These are phyloP conservation scores for Sminthurinus signatus DNA, from an alignment of 1,140 invertebrate genomes.

Conservation along the genomic window DNA sequence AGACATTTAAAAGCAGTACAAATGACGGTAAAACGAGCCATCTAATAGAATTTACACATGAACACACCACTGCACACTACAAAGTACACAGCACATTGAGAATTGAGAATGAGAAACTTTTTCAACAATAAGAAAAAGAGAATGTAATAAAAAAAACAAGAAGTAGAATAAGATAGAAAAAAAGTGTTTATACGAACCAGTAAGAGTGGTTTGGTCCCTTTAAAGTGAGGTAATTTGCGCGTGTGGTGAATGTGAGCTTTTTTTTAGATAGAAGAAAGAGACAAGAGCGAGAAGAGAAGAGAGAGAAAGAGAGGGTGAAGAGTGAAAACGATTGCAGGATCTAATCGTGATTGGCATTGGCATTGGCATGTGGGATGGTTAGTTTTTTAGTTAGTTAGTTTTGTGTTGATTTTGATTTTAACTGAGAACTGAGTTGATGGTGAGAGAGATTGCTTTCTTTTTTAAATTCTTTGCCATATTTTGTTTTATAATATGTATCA, in stretches of 20 bases:
- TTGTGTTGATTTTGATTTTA: too few relatives aligned
- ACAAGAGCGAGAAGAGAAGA: slow-evolving; percentile 12
- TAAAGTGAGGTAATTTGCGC: slow-evolving; percentile 19
- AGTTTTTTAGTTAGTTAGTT: too few relatives aligned
- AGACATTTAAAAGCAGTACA: not conserved
- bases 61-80: too few relatives aligned
- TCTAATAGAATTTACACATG: too few relatives aligned
- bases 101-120: too few relatives aligned
- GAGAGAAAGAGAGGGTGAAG: not conserved
- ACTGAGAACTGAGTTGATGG: too few relatives aligned
- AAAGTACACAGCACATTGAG: too few relatives aligned
- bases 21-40: not conserved
- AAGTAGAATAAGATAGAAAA: slow-evolving; percentile 17
- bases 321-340: slow-evolving; percentile 3
- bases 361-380: too few relatives aligned
- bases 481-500: too few relatives aligned
- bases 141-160: not conserved
- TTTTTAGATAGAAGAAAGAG: slow-evolving; percentile 11
- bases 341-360: too few relatives aligned
- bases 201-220: slow-evolving; percentile 29
- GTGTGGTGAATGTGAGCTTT: slow-evolving; percentile 11
- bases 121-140: not conserved
- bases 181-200: slow-evolving; percentile 14
- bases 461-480: too few relatives aligned
- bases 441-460: too few relatives aligned